phyloP scores from a whole-genome alignment of 2,113 vertebrate genomes.

The Laticauda laticaudata region DNA sequence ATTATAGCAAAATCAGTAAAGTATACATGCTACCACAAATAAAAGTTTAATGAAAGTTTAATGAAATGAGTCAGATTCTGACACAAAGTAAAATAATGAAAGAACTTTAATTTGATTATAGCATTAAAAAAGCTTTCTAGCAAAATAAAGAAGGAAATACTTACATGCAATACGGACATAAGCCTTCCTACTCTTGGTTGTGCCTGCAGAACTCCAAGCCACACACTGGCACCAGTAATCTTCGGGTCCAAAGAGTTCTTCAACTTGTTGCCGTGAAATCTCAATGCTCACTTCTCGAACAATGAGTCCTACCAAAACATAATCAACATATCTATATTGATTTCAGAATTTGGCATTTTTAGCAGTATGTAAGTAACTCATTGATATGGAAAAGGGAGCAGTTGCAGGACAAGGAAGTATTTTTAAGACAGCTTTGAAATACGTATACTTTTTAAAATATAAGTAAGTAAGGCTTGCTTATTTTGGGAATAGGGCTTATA shows the following conservation, averaged over 20 bases:
- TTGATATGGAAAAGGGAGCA: neutral
- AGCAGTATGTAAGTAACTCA: neutral
- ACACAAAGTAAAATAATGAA: neutral
- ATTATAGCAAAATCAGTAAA: neutral
- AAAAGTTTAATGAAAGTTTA: neutral
- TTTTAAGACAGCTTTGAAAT: neutral
- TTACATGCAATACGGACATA: slow-evolving; percentile 94
- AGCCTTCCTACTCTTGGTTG: slow-evolving; percentile 93
- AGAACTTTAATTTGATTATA: neutral
- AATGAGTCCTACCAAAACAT: slow-evolving; percentile 80
- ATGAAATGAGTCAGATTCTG: neutral
- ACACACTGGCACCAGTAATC: slow-evolving; percentile 98
- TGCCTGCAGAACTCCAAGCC: slow-evolving; percentile 94
- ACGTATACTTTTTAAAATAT: no score
- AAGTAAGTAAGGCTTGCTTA: no score
- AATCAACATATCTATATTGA: slow-evolving; percentile 21
- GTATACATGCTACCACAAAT: neutral
- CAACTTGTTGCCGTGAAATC: slow-evolving; percentile 91
- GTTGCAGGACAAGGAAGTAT: neutral
- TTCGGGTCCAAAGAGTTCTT: slow-evolving; percentile 90
- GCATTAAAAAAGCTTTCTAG: neutral
- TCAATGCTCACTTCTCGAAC: slow-evolving; percentile 95
- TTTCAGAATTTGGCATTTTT: neutral
- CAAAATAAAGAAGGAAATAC: slow-evolving; percentile 35
- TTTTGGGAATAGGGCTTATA: no score